Evolutionary conservation across 2,797 vertebrate species (phyloP).

Genomic region (Capromys pilorides): DNA sequence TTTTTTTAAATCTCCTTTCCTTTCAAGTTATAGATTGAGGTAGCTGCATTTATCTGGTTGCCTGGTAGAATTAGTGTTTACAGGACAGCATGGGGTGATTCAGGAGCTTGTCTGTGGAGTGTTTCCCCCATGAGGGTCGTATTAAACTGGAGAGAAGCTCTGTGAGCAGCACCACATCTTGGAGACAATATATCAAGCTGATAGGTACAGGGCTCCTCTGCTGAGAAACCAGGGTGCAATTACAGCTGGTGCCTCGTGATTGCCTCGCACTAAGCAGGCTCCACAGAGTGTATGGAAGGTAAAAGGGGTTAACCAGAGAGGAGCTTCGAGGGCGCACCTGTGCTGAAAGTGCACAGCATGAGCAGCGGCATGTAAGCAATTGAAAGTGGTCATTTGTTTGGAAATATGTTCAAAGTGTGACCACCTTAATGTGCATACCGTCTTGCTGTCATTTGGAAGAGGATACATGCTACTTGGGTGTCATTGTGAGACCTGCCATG

Average conservation of each 20-base stretch:
- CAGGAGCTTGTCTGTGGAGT: conserved; percentile 86
- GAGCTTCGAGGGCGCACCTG: conserved; percentile 76
- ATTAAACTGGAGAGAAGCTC: conserved; percentile 85
- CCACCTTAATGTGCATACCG: conserved; percentile 72
- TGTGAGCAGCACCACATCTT: conserved; percentile 85
- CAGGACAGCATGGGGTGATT: conserved; percentile 85
- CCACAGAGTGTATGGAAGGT: conserved; percentile 72
- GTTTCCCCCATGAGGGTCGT: conserved; percentile 84
- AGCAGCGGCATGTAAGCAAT: conserved; percentile 61
- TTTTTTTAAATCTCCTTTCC: neutral
- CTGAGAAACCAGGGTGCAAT: conserved; percentile 82
- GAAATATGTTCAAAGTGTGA: conserved; percentile 66
- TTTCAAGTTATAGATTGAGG: conserved; percentile 63
- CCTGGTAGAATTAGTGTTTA: conserved; percentile 85
- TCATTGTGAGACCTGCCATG: neutral
- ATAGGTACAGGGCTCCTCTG: conserved; percentile 83
- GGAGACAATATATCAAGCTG: conserved; percentile 84
- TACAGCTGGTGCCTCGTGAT: conserved; percentile 84
- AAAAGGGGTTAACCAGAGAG: conserved; percentile 84
- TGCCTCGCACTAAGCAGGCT: conserved; percentile 83
- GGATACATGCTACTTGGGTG: conserved; percentile 56
- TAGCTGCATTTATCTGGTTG: conserved; percentile 74
- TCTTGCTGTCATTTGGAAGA: conserved; percentile 69
- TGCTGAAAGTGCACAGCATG: conserved; percentile 51
- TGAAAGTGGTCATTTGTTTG: conserved; percentile 58